Evolutionary conservation across 1,140 invertebrate species (phyloP).

Genomic region (Euwallacea similis): DNA sequence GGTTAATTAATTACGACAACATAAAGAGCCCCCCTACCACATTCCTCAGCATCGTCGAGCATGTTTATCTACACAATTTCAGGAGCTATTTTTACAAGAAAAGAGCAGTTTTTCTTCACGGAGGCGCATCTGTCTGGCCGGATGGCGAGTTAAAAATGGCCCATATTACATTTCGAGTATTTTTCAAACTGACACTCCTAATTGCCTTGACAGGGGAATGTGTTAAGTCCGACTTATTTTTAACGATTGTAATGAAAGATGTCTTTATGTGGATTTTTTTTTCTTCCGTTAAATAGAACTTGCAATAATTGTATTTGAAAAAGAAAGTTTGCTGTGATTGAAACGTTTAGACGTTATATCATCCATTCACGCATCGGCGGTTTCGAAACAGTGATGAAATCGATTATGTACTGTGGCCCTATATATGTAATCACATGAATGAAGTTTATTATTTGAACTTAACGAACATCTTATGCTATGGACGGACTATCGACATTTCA

Average conservation of each 20-base stretch:
- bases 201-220: conserved; percentile 25
- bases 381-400: no score
- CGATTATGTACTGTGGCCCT: no score
- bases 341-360: no score
- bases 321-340: no score
- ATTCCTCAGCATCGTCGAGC: conserved; percentile 17
- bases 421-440: no score
- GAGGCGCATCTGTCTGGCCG: conserved; percentile 1
- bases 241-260: conserved; percentile 6
- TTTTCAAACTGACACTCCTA: conserved; percentile 19
- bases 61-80: conserved; percentile 10
- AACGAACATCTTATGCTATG: no score
- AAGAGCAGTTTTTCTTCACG: conserved; percentile 15
- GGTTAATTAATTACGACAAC: conserved; percentile 20
- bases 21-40: conserved; percentile 2
- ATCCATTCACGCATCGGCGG: no score
- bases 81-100: conserved; percentile 23
- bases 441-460: no score
- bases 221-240: conserved; percentile 16
- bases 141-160: conserved; percentile 21
- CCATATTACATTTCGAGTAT: conserved; percentile 22
- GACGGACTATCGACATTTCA: no score
- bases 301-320: no score
- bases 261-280: background rate
- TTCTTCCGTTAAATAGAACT: no score